These are phyloP conservation scores for Siniperca chuatsi DNA, from an alignment of 2,113 vertebrate genomes.

Conservation along the genomic window DNA sequence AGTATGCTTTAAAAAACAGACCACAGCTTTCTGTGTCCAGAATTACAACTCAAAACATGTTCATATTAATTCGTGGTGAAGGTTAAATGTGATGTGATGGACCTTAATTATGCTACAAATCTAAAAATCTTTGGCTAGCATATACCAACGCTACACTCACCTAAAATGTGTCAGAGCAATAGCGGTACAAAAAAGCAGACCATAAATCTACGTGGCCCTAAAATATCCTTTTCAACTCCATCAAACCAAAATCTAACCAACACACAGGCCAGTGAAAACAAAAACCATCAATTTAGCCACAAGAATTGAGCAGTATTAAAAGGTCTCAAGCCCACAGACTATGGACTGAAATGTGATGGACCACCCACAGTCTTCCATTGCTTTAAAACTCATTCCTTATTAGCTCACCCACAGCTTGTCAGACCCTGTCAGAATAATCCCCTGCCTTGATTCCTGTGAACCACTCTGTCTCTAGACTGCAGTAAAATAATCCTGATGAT, in stretches of 20 bases:
- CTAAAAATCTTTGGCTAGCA: not conserved
- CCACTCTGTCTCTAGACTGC: not conserved
- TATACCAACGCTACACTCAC: not conserved
- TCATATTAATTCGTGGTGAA: not conserved
- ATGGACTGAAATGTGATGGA: constrained; percentile 13
- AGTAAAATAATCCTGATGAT: constrained; percentile 4
- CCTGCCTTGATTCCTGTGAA: constrained; percentile 21
- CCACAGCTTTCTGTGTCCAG: not conserved
- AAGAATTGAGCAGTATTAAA: constrained; percentile 16
- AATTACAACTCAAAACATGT: not conserved
- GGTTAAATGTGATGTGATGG: constrained; percentile 9
- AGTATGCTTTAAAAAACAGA: constrained; percentile 21
- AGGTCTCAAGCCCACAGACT: constrained; percentile 16
- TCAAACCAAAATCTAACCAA: constrained; percentile 17
- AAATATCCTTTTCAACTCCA: constrained; percentile 11
- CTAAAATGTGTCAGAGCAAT: not conserved
- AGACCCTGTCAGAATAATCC: constrained; percentile 35
- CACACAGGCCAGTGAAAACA: constrained; percentile 22
- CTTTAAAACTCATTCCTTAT: constrained; percentile 32
- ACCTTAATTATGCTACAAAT: constrained; percentile 8
- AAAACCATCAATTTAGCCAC: constrained; percentile 26
- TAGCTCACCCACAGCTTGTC: constrained; percentile 12
- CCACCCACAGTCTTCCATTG: constrained; percentile 50
- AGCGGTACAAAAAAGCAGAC: not conserved
- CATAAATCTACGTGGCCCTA: constrained; percentile 1